A percentile compares a stretch with the other conserved stretches of the same genome.
Evolutionary conservation across 2,888 invertebrate genomes (phyloP).

Genomic region (Temnothorax unifasciatus): DNA sequence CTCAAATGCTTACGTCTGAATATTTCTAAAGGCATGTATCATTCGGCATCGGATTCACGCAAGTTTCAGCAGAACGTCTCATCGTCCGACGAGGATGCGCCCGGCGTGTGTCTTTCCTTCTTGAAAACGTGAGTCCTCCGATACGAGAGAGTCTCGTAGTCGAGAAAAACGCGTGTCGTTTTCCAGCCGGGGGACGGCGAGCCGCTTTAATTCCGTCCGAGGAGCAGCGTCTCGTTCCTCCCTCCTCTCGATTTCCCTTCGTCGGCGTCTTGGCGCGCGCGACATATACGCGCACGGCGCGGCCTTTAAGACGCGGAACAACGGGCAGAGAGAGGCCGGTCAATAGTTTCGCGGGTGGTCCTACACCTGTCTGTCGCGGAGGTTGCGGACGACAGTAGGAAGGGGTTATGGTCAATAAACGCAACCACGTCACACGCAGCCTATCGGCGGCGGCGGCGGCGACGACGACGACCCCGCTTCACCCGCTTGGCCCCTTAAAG

Average conservation of each 20-base stretch:
- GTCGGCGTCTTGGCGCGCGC: neutral
- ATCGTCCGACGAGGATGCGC: neutral
- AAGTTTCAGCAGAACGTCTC: neutral
- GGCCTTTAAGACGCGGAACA: constrained; percentile 6
- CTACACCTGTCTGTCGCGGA: constrained; percentile 79
- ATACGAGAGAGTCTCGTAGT: neutral
- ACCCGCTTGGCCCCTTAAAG: constrained; percentile 84
- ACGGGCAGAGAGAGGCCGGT: constrained; percentile 50
- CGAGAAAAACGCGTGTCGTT: neutral
- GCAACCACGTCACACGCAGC: constrained; percentile 85
- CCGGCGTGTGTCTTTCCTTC: neutral
- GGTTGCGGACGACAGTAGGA: constrained; percentile 81
- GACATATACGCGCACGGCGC: neutral
- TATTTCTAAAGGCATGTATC: neutral
- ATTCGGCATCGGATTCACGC: neutral
- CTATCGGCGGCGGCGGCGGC: constrained; percentile 80
- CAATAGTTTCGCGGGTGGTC: constrained; percentile 76
- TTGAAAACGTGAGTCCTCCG: neutral
- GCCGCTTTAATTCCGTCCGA: neutral
- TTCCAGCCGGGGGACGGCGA: neutral
- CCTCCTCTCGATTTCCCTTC: neutral
- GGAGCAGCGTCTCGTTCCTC: neutral
- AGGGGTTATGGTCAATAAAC: constrained; percentile 86
- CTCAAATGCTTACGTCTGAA: neutral
- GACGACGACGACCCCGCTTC: constrained; percentile 81